Evolutionary conservation across 2,797 vertebrate species (phyloP).

Genomic region (Arctocebus calabarensis): DNA sequence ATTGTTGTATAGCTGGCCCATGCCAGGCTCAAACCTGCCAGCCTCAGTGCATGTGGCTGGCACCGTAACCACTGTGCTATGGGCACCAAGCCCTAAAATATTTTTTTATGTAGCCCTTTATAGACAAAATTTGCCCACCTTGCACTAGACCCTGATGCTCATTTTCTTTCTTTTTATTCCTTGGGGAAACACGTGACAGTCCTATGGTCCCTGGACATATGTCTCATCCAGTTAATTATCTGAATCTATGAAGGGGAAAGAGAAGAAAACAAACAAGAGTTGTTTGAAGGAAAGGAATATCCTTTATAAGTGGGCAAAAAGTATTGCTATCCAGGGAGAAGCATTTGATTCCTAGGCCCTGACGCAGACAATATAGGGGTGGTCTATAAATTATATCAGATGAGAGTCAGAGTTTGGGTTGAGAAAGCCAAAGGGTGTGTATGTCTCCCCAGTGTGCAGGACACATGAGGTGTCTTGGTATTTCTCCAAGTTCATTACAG

Average conservation of each 20-base stretch:
- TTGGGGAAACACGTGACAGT: not conserved
- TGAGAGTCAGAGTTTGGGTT: not conserved
- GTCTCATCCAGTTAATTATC: no score
- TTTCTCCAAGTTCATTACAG: not conserved
- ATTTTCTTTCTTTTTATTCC: not conserved
- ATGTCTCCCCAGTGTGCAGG: not conserved
- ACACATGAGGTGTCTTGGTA: rapidly evolving
- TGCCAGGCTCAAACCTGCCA: no score
- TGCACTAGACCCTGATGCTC: not conserved
- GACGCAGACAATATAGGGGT: not conserved
- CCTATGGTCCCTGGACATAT: not conserved
- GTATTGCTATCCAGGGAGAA: not conserved
- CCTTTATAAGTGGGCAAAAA: not conserved
- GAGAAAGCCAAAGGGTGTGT: not conserved
- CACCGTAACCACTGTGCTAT: no score
- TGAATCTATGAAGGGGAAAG: not conserved
- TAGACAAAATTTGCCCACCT: not conserved
- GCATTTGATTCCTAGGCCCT: no score
- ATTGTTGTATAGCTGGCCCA: no score
- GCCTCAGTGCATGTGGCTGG: no score
- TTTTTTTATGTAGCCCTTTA: not conserved
- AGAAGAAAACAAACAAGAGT: not conserved
- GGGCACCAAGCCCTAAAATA: no score
- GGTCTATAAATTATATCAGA: not conserved
- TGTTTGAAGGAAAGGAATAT: not conserved